A percentile compares a stretch with the other conserved stretches of the same genome.
phyloP scores from a whole-genome alignment of 2,113 vertebrate genomes.

The Psephotus haematonotus region DNA sequence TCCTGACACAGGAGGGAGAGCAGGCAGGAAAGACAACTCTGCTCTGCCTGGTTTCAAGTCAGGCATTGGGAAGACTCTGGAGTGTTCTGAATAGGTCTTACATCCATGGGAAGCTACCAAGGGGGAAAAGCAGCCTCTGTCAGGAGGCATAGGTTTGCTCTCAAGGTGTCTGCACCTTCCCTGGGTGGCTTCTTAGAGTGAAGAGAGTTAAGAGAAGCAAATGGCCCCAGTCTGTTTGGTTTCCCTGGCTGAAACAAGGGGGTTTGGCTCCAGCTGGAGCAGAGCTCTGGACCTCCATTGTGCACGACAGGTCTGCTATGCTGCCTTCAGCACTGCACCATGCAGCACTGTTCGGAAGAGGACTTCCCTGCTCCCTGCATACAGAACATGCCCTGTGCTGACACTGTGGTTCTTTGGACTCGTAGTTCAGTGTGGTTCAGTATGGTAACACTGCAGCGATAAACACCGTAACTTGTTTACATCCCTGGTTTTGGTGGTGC shows the following conservation, averaged over 20 bases:
- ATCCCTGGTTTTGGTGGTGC: neutral
- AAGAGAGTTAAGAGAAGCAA: neutral
- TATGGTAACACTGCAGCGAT: neutral
- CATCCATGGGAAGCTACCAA: neutral
- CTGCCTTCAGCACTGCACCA: too few relatives aligned
- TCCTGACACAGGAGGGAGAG: neutral
- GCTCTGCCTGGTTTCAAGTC: fast-evolving
- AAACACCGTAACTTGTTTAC: neutral
- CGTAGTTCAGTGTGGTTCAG: fast-evolving
- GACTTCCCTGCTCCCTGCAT: neutral
- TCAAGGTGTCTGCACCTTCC: neutral
- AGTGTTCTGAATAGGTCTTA: neutral
- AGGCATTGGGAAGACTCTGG: neutral
- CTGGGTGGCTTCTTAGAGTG: neutral
- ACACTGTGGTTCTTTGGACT: neutral
- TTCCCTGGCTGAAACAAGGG: neutral
- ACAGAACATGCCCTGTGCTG: fast-evolving
- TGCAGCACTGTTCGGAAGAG: neutral
- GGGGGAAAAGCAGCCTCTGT: neutral
- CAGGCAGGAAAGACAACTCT: neutral
- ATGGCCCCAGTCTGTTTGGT: neutral
- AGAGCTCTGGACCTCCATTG: neutral
- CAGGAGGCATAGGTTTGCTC: neutral
- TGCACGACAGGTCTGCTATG: fast-evolving
- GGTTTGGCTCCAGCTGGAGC: neutral